Conservation (phyloP, 2,113 vertebrate species). For the Crocuta crocuta region DNA sequence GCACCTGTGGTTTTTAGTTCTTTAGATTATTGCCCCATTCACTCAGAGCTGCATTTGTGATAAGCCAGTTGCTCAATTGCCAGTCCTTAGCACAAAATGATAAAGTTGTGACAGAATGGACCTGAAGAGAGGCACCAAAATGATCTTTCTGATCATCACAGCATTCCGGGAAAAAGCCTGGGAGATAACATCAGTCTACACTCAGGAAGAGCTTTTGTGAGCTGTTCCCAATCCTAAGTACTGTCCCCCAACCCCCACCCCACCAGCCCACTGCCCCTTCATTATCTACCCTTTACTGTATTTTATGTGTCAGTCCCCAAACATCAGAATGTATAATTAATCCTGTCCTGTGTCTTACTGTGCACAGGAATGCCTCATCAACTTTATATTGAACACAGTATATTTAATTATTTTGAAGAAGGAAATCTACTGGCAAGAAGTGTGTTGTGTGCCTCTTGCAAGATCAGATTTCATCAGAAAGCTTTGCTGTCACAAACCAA, state of each 20-base stretch:
- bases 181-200: background rate
- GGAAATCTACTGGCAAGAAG: background rate
- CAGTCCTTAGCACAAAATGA: background rate
- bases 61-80: background rate
- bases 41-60: background rate
- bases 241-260: no score
- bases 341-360: background rate
- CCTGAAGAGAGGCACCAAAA: background rate
- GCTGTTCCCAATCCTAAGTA: background rate
- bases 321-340: background rate
- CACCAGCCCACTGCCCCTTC: background rate
- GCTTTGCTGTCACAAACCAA: background rate
- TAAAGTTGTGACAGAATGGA: background rate
- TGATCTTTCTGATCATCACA: background rate
- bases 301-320: background rate
- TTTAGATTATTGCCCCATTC: background rate
- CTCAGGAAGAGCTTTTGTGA: accelerated
- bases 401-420: background rate
- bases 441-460: background rate
- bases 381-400: background rate
- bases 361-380: background rate
- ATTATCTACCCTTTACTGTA: background rate
- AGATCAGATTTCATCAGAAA: slow-evolving; percentile 47
- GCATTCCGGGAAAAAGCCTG: background rate
- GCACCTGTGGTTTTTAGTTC: slow-evolving; percentile 1